A percentile compares a stretch with the other conserved stretches of the same genome.
phyloP scores from a whole-genome alignment of 64 coral and sea anemone genomes.

The Montipora efflorescens region DNA sequence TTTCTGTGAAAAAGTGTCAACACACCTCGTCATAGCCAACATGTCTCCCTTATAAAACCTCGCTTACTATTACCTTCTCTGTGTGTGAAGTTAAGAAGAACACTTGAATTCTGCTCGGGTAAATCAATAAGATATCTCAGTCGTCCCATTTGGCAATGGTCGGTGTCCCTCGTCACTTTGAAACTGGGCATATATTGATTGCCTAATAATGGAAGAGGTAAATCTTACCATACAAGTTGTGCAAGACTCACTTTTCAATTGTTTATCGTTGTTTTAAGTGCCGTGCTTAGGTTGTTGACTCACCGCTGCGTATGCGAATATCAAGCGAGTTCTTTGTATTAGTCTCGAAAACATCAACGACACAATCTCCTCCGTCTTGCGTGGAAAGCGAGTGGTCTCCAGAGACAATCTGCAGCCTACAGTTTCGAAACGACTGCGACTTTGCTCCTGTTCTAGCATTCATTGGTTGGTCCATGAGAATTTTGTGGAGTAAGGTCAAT shows the following conservation, averaged over 20 bases:
- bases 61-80: conserved; percentile 38
- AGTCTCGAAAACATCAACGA: conserved; percentile 42
- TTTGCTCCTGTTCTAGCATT: conserved; percentile 12
- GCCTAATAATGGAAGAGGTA: conserved; percentile 15
- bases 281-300: neutral
- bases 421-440: conserved; percentile 63
- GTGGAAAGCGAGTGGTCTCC: conserved; percentile 43
- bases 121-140: conserved; percentile 66
- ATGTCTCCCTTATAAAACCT: neutral
- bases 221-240: neutral
- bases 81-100: conserved; percentile 47
- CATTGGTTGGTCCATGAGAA: conserved; percentile 72
- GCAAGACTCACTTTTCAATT: neutral
- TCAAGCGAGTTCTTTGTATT: conserved; percentile 6
- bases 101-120: conserved; percentile 64
- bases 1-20: neutral
- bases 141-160: conserved; percentile 69
- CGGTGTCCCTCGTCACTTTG: conserved; percentile 41
- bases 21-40: neutral
- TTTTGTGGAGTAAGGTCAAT: neutral
- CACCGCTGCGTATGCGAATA: conserved; percentile 61
- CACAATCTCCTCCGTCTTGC: conserved; percentile 55
- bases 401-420: conserved; percentile 50
- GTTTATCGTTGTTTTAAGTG: neutral
- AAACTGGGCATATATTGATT: conserved; percentile 59